Conservation (phyloP, 2,113 vertebrate genomes). For the Cochlearius cochlearius region DNA sequence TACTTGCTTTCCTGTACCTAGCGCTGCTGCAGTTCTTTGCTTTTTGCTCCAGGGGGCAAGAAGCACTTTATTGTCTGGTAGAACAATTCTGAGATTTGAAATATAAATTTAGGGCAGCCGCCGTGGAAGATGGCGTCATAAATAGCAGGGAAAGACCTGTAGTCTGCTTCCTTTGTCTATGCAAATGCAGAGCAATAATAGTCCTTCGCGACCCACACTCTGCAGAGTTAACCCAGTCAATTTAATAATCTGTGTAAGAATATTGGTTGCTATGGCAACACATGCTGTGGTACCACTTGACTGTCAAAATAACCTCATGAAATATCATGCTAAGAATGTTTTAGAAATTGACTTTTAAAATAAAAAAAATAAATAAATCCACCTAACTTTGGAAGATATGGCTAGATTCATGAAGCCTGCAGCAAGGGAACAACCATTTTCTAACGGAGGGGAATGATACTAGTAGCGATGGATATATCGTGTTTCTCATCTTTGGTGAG, state of each 20-base stretch:
- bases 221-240: slow-evolving; percentile 11
- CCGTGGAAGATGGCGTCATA: not conserved
- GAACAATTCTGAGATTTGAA: not conserved
- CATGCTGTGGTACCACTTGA: not conserved
- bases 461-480: not conserved
- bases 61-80: not conserved
- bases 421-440: not conserved
- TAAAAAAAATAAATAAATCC: slow-evolving; percentile 21
- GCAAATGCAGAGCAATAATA: not conserved
- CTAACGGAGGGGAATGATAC: not conserved
- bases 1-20: not conserved
- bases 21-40: slow-evolving; percentile 12
- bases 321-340: slow-evolving; percentile 4
- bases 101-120: not conserved
- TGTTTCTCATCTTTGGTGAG: not conserved
- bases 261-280: slow-evolving; percentile 45
- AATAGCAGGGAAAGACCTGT: not conserved
- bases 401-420: not conserved
- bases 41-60: slow-evolving; percentile 31
- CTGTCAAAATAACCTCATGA: slow-evolving; percentile 52
- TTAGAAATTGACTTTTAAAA: slow-evolving; percentile 11
- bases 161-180: not conserved
- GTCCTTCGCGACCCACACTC: not conserved
- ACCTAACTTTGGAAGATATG: not conserved
- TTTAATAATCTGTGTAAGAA: slow-evolving; percentile 31